Evolutionary conservation across 2,797 vertebrate genomes (phyloP).

Genomic region (Enteromius argenteus): DNA sequence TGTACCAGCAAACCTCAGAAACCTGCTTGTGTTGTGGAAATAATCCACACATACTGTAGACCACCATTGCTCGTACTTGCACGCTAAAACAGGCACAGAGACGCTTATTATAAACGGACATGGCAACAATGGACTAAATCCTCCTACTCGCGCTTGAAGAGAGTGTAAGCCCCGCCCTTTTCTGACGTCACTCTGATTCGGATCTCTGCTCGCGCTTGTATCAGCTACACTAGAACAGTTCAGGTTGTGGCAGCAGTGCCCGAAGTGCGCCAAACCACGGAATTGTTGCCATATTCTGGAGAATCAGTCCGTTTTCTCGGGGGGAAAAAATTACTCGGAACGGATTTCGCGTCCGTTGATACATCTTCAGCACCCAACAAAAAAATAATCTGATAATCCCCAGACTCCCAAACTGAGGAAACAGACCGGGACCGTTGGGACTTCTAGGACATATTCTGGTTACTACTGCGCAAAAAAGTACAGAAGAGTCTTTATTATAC

Average conservation of each 20-base stretch:
- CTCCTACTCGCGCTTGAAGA: slow-evolving; percentile 32
- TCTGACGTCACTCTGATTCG: slow-evolving; percentile 74
- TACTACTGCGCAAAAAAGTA: slow-evolving; percentile 42
- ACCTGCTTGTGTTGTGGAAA: not conserved
- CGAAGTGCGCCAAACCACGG: slow-evolving; percentile 18
- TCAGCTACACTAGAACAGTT: slow-evolving; percentile 69
- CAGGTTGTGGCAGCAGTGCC: slow-evolving; percentile 57
- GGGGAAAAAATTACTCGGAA: not conserved
- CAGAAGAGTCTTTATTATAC: slow-evolving; percentile 8
- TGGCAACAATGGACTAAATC: slow-evolving; percentile 33
- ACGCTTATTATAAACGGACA: not conserved
- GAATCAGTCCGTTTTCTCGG: not conserved
- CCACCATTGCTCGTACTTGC: not conserved
- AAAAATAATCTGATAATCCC: slow-evolving; percentile 40
- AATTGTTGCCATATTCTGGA: slow-evolving; percentile 28
- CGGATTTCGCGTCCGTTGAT: slow-evolving; percentile 29
- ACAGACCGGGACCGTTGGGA: slow-evolving; percentile 36
- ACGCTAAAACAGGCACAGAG: not conserved
- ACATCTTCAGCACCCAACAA: slow-evolving; percentile 31
- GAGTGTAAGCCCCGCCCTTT: slow-evolving; percentile 71
- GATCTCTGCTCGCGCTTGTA: slow-evolving; percentile 70
- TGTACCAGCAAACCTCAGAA: not conserved
- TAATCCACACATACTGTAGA: not conserved
- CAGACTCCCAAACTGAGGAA: slow-evolving; percentile 33
- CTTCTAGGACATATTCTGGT: slow-evolving; percentile 26